Evolutionary conservation across 2,113 vertebrate species (phyloP).

Genomic region (Syngnathus scovelli): DNA sequence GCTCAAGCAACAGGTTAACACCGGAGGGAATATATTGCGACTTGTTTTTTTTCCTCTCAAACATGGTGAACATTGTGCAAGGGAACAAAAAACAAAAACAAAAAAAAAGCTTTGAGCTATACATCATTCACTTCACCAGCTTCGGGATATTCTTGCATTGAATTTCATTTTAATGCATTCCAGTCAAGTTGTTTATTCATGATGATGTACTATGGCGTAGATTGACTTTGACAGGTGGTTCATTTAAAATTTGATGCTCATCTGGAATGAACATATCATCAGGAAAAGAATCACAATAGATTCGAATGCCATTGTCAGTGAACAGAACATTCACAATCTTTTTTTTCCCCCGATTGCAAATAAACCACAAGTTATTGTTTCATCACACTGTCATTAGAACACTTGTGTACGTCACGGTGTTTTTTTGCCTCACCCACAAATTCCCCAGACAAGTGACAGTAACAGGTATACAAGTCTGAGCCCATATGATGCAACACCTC

Average conservation of each 20-base stretch:
- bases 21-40: slow-evolving; percentile 25
- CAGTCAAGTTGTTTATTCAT: slow-evolving; percentile 20
- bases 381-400: background rate
- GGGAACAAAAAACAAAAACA: slow-evolving; percentile 1
- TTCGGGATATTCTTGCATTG: slow-evolving; percentile 12
- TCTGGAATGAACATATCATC: background rate
- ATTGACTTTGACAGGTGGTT: background rate
- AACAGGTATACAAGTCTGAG: slow-evolving; percentile 45
- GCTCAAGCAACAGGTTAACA: slow-evolving; percentile 33
- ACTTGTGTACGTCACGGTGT: slow-evolving; percentile 20
- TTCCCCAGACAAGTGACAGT: slow-evolving; percentile 50
- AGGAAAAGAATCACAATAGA: too few species aligned
- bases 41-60: slow-evolving; percentile 9
- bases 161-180: slow-evolving; percentile 10
- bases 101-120: slow-evolving; percentile 30
- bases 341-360: too few species aligned
- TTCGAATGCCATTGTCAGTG: too few species aligned
- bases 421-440: slow-evolving; percentile 43
- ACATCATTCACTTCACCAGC: background rate
- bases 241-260: background rate
- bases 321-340: too few species aligned
- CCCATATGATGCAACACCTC: slow-evolving; percentile 46
- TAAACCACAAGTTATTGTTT: background rate
- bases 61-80: slow-evolving; percentile 23
- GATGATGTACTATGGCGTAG: background rate